Evolutionary conservation across 2,113 vertebrate genomes (phyloP).

Genomic region (Lycocorax pyrrhopterus): DNA sequence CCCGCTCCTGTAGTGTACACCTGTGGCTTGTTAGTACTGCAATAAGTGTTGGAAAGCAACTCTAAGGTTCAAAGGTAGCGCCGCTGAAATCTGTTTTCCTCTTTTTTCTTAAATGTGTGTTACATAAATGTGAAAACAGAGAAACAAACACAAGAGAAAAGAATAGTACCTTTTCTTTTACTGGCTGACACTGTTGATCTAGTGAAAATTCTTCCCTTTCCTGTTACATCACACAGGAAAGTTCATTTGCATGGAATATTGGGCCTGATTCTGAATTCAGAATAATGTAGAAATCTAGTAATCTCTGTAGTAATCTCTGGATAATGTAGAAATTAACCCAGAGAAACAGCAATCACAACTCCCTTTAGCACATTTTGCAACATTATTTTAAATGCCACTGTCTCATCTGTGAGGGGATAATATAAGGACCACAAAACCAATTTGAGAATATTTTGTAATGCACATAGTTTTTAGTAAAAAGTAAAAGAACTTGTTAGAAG

Average conservation of each 20-base stretch:
- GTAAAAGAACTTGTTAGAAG: neutral
- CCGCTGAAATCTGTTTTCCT: conserved; percentile 58
- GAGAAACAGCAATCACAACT: neutral
- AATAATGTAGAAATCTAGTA: neutral
- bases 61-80: conserved; percentile 67
- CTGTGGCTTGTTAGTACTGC: conserved; percentile 72
- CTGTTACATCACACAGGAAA: neutral
- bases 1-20: conserved; percentile 64
- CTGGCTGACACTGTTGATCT: neutral
- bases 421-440: neutral
- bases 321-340: neutral
- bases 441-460: neutral
- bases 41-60: conserved; percentile 56
- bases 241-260: neutral
- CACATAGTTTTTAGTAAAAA: neutral
- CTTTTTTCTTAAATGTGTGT: conserved; percentile 8
- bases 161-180: neutral
- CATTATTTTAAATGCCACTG: neutral
- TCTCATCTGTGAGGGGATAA: neutral
- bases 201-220: neutral
- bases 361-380: neutral
- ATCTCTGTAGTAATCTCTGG: neutral
- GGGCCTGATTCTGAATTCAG: neutral
- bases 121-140: conserved; percentile 23
- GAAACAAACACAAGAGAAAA: neutral